Evolutionary conservation across 2,888 invertebrate genomes (phyloP), one percentile per base, ranked within the genome.

Genomic region (Empis livida): DNA sequence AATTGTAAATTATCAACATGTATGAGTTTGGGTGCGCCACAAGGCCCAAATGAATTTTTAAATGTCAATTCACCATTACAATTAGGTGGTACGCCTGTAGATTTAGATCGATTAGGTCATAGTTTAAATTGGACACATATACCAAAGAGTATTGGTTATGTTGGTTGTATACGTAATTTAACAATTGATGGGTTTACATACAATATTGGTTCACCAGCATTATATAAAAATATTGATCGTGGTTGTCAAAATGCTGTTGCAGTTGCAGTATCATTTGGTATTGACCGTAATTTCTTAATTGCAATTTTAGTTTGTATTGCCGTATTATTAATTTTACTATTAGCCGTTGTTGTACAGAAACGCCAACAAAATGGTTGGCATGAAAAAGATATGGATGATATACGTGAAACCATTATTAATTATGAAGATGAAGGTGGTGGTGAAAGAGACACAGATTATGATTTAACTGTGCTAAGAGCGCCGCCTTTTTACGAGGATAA

Each of bases 341-440:
- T 93, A 54, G 86, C 95, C 4, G 90, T 90, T 20, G 88, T 91
- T 1, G 87, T 94, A n/a, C 87, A 92, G 57, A 83, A 90, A 56
- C 76, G 85, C 40, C 79, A 90, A 55, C 85, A 89, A 49, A 87
- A 88, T 59, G 87, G 87, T 48, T 82, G 89, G 73, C 84, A 86
- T 39, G 86, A 86, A 62, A 91, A 91, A 62, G 92, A 95, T 58
- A 82, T 93, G 55, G 95, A 97, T 61, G 95, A 97, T 62, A 93
- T 95, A 31, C 75, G 96, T 49, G 97, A 97, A 67, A 99, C 93
- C 59, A 94, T 99, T 52, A 91, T 97, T 57, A 91, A 92, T 57
- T 97, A 99, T 62, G 92, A 94, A 62, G 96, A 97, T 60, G 97
- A 99, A 68, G 97, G 97, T 14, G 96, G 96, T 63, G 97, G 97